Evolutionary conservation across 2,797 vertebrate genomes (phyloP).

Genomic region (Amazona ochrocephala): DNA sequence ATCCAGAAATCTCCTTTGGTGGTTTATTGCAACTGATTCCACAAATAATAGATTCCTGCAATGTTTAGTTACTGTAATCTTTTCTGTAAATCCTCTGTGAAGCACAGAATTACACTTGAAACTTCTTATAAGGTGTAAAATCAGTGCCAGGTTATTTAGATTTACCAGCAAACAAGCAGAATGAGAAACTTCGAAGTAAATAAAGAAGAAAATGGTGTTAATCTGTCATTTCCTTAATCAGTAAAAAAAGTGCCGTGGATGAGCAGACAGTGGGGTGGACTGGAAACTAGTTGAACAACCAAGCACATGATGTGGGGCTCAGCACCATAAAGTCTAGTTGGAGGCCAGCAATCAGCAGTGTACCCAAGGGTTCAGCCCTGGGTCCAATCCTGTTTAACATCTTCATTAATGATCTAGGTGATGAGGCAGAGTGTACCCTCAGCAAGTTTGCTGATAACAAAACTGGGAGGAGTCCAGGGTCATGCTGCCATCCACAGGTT

Average conservation of each 20-base stretch:
- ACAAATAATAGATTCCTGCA: neutral
- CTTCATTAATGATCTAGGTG: neutral
- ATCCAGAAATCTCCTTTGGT: neutral
- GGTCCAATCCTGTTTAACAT: neutral
- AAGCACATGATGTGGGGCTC: too few relatives aligned
- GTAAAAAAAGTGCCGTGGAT: neutral
- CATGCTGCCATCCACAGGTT: neutral
- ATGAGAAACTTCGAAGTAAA: neutral
- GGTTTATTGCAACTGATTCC: neutral
- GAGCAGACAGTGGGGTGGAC: neutral
- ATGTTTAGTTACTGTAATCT: neutral
- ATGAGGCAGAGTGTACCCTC: neutral
- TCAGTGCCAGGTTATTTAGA: neutral
- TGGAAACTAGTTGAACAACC: neutral
- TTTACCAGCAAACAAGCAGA: neutral
- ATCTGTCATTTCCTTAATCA: neutral
- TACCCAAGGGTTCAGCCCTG: neutral
- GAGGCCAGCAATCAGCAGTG: neutral
- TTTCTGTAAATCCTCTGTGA: neutral
- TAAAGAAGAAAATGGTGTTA: neutral
- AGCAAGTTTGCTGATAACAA: neutral
- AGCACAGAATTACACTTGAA: neutral
- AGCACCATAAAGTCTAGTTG: neutral
- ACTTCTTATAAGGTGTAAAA: neutral
- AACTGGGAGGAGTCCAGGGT: neutral